A percentile compares a stretch with the other conserved stretches of the same genome.
Evolutionary conservation across 2,797 vertebrate genomes (phyloP).

Genomic region (Sebastes vulpes): DNA sequence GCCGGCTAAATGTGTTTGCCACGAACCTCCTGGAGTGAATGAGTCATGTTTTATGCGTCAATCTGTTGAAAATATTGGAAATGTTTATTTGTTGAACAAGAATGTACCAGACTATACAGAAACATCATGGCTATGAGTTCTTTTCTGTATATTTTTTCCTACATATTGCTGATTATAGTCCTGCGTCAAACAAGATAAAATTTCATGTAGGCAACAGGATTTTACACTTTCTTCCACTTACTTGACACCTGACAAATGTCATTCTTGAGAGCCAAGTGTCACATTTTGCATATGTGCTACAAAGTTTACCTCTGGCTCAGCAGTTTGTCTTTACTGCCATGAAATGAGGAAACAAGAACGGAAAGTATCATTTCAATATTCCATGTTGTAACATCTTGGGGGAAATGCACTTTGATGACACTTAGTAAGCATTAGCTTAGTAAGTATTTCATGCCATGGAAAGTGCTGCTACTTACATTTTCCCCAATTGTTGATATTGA

Average conservation of each 20-base stretch:
- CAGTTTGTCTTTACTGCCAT: not conserved
- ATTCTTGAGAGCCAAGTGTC: not conserved
- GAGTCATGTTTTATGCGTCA: conserved; percentile 20
- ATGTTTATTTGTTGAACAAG: not conserved
- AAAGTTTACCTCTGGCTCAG: not conserved
- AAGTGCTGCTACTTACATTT: not conserved
- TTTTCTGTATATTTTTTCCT: not conserved
- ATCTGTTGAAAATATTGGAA: not conserved
- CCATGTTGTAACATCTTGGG: not conserved
- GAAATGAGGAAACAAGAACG: not conserved
- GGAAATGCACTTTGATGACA: not conserved
- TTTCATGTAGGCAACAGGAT: not conserved
- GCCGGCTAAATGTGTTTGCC: not conserved
- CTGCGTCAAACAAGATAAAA: not conserved
- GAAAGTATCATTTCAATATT: not conserved
- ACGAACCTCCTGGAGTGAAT: not conserved
- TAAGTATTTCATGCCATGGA: not conserved
- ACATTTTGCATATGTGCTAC: not conserved
- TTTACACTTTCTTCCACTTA: not conserved
- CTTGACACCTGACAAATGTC: not conserved
- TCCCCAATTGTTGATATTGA: not conserved
- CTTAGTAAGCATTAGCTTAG: not conserved
- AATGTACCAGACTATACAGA: not conserved
- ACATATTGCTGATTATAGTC: not conserved
- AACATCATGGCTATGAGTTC: not conserved